A percentile compares a stretch with the other conserved stretches of the same genome.
Evolutionary conservation across 2,888 invertebrate species (phyloP).

Genomic region (Ormyrus thymus): DNA sequence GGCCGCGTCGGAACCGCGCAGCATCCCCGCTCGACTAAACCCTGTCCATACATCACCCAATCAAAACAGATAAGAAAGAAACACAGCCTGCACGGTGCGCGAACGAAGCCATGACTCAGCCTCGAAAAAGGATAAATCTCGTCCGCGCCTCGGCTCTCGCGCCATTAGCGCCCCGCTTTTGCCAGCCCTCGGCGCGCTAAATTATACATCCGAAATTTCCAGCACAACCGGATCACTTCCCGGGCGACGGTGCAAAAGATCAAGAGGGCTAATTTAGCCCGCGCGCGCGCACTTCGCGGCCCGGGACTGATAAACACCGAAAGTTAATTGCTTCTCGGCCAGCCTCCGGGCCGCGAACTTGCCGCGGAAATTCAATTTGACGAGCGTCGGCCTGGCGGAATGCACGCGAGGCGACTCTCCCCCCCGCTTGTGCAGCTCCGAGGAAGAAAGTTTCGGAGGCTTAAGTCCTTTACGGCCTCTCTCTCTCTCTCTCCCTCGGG

Average conservation of each 20-base stretch:
- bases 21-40: no score
- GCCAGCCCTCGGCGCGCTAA: background rate
- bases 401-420: background rate
- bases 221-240: slow-evolving; percentile 18
- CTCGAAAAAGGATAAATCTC: slow-evolving; percentile 26
- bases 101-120: slow-evolving; percentile 23
- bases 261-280: background rate
- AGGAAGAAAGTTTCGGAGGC: slow-evolving; percentile 20
- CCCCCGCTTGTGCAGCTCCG: background rate
- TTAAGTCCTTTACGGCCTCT: background rate
- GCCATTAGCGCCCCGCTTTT: no score
- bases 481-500: background rate
- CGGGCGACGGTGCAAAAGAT: background rate
- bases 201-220: slow-evolving; percentile 34
- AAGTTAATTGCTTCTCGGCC: slow-evolving; percentile 41
- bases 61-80: no score
- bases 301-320: slow-evolving; percentile 8
- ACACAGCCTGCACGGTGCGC: background rate
- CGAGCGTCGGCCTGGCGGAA: background rate
- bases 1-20: no score
- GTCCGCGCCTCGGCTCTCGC: background rate
- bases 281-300: background rate
- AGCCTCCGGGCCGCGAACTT: background rate
- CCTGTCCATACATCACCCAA: no score
- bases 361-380: slow-evolving; percentile 40